Evolutionary conservation across 2,113 vertebrate genomes (phyloP), one percentile per base, ranked within the genome.

Genomic region (Pionites leucogaster): DNA sequence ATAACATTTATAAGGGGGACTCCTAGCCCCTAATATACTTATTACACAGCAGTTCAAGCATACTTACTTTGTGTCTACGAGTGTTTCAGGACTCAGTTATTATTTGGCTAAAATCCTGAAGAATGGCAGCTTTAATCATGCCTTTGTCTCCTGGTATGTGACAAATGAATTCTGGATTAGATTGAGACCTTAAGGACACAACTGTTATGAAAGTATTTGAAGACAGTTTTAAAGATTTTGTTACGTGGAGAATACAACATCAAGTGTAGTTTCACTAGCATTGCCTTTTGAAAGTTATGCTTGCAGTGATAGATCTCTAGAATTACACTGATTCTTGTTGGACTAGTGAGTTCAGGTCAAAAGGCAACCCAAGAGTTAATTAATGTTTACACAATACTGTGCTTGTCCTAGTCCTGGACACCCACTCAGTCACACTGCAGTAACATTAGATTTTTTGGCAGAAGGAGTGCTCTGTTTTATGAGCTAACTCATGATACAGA

Each of bases 91-190:
- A 74, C 15, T 46, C 37, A 52, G 17, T 24, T 62, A 22, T 20
- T 4, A 53, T 72, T 55, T 78, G 22, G 20, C 31, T 72, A 60
- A 35, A 81, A 84, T 63, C 6, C 6, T 68, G 18, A 64, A 47
- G 37, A 62, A 33, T 14, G 24, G 17, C 9, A 64, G 6, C 28
- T 88, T 64, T 50, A 50, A 10, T 41, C 18, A 46, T 24, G 17
- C 10, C 29, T 52, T 86, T 80, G 3, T 47, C 17, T 65, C 63
- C 33, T 18, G 3, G 10, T 65, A 49, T 0, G 0, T 31, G 10
- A 13, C 22, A 41, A 29, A 31, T 31, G 1, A 63, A 17, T 68
- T 59, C 76, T 23, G 23, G 33, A 62, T 17, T 15, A 67, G 8
- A 20, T 31, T 41, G 22, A 86, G 29, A 55, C 14, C 18, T 69